Evolutionary conservation across 2,113 vertebrate genomes (phyloP).

Genomic region (Thinocorus orbignyianus): DNA sequence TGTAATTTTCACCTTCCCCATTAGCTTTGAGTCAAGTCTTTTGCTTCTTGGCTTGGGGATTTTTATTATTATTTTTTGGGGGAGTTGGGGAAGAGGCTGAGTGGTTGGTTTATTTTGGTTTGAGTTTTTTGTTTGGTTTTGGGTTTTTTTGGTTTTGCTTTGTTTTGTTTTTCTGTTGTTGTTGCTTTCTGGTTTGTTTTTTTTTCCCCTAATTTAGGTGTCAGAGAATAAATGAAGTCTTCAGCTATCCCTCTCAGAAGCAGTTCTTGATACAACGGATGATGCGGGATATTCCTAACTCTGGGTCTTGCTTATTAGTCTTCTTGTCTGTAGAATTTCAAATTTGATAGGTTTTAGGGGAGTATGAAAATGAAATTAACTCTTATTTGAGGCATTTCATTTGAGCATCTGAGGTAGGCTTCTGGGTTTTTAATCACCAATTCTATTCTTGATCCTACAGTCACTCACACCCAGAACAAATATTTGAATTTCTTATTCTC

Average conservation of each 20-base stretch:
- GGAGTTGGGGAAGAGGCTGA: accelerated
- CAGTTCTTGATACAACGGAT: neutral
- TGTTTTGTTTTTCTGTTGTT: too few species aligned
- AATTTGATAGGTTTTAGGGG: neutral
- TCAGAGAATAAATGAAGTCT: neutral
- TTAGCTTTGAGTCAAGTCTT: neutral
- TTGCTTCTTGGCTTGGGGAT: neutral
- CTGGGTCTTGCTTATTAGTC: neutral
- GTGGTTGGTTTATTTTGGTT: neutral
- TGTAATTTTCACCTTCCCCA: neutral
- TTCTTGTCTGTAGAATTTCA: neutral
- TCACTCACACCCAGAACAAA: neutral
- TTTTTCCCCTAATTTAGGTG: neutral
- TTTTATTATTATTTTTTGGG: too few species aligned
- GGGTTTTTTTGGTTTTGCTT: neutral
- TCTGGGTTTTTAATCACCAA: neutral
- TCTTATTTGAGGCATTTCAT: neutral
- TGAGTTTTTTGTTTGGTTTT: neutral
- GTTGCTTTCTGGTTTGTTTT: too few species aligned
- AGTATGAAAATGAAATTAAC: neutral
- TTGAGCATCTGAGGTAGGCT: neutral
- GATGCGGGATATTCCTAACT: neutral
- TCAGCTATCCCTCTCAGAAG: neutral
- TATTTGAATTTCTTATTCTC: neutral
- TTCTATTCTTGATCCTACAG: neutral